These are phyloP conservation scores for Rhynchomys soricoides DNA, from an alignment of 2,113 vertebrate genomes.

Conservation along the genomic window DNA sequence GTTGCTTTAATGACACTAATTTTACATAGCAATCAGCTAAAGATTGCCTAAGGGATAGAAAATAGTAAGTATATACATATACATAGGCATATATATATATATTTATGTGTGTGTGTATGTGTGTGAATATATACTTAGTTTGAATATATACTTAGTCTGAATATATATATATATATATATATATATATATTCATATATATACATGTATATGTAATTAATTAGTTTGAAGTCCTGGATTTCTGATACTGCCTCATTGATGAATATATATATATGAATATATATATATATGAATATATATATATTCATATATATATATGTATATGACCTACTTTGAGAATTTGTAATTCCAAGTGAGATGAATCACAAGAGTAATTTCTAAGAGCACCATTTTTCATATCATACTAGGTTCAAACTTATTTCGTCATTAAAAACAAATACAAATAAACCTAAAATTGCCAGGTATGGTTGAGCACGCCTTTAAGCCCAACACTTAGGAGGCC, in stretches of 20 bases:
- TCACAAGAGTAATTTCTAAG: not conserved
- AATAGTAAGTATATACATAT: too few species aligned
- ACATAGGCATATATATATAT: too few species aligned
- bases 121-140: too few species aligned
- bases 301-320: not conserved
- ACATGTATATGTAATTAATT: not conserved
- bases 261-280: not conserved
- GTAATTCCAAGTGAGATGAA: not conserved
- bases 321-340: not conserved
- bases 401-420: not conserved
- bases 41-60: not conserved
- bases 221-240: slow-evolving; percentile 23
- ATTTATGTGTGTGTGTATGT: too few species aligned
- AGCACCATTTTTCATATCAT: not conserved
- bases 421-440: not conserved
- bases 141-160: not conserved
- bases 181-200: not conserved
- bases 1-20: not conserved
- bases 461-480: not conserved
- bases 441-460: not conserved
- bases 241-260: slow-evolving; percentile 13
- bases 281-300: not conserved
- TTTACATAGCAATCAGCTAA: not conserved
- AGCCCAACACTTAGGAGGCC: not conserved
- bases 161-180: too few species aligned